phyloP scores from a whole-genome alignment of 2,797 vertebrate species.

The Siniperca obscura region DNA sequence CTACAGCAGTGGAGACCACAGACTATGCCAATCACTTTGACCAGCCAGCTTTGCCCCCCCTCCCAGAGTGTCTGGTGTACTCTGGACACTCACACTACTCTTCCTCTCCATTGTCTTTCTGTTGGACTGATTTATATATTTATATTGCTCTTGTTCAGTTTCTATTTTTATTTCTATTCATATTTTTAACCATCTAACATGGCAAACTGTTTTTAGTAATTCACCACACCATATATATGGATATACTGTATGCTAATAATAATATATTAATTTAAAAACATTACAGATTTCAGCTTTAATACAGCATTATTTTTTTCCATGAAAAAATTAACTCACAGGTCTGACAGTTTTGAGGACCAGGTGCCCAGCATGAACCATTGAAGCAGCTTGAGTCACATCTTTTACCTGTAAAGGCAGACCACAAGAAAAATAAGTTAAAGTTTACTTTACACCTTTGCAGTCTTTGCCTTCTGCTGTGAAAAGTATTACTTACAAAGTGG shows the following conservation, averaged over 20 bases:
- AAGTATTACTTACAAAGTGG: conserved; percentile 84
- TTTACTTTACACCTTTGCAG: background rate
- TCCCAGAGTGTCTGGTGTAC: too few relatives aligned
- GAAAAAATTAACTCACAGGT: conserved; percentile 85
- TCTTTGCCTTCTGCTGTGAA: background rate
- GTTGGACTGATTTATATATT: too few relatives aligned
- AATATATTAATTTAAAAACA: background rate
- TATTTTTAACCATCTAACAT: background rate
- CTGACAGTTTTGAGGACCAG: conserved; percentile 92
- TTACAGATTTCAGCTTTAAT: background rate
- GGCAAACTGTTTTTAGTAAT: background rate
- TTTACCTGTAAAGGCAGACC: conserved; percentile 81
- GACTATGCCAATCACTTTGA: background rate
- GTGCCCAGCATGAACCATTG: conserved; percentile 93
- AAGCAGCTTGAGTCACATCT: conserved; percentile 89
- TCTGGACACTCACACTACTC: too few relatives aligned
- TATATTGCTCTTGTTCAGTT: too few relatives aligned
- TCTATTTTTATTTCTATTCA: too few relatives aligned
- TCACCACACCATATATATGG: background rate
- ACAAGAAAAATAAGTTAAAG: conserved; percentile 13
- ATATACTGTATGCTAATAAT: background rate
- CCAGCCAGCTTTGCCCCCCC: background rate
- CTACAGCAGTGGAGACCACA: background rate
- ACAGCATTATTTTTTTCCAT: background rate
- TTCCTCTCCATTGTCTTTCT: too few relatives aligned